Conservation (phyloP, 2,797 vertebrate genomes). For the Labroides dimidiatus region DNA sequence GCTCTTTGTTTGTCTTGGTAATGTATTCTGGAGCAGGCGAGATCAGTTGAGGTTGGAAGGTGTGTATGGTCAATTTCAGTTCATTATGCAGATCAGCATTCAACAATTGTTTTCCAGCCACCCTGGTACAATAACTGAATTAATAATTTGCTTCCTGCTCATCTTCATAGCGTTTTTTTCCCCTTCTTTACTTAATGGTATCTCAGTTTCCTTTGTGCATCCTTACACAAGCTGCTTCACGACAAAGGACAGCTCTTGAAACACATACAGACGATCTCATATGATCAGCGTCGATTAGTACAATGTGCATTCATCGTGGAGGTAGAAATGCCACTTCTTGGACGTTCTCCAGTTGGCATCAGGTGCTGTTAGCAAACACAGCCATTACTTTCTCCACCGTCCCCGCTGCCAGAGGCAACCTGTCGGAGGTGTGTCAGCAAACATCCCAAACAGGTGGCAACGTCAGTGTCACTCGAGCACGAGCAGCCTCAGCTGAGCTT, state of each 20-base stretch:
- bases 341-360: conserved; percentile 50
- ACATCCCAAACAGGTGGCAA: conserved; percentile 71
- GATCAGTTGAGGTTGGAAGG: conserved; percentile 49
- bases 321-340: conserved; percentile 25
- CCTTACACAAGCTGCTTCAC: conserved; percentile 25
- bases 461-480: conserved; percentile 60
- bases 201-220: conserved; percentile 42
- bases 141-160: conserved; percentile 56
- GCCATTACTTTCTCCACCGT: conserved; percentile 63
- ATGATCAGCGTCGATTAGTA: conserved; percentile 17
- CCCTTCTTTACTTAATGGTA: conserved; percentile 33
- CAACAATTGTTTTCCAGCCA: conserved; percentile 64
- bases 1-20: conserved; percentile 65
- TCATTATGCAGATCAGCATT: conserved; percentile 71
- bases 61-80: conserved; percentile 67
- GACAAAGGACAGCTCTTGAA: conserved; percentile 20
- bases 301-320: not conserved
- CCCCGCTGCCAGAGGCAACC: conserved; percentile 57
- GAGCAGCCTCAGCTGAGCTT: conserved; percentile 60
- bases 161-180: conserved; percentile 47
- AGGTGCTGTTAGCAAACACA: conserved; percentile 62
- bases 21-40: conserved; percentile 68
- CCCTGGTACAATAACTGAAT: conserved; percentile 62
- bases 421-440: conserved; percentile 63
- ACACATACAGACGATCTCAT: not conserved